Percentiles rank a stretch among this genome's conserved stretches.
Conservation (phyloP, 2,888 invertebrate genomes). For the Drosophila mercatorum region DNA sequence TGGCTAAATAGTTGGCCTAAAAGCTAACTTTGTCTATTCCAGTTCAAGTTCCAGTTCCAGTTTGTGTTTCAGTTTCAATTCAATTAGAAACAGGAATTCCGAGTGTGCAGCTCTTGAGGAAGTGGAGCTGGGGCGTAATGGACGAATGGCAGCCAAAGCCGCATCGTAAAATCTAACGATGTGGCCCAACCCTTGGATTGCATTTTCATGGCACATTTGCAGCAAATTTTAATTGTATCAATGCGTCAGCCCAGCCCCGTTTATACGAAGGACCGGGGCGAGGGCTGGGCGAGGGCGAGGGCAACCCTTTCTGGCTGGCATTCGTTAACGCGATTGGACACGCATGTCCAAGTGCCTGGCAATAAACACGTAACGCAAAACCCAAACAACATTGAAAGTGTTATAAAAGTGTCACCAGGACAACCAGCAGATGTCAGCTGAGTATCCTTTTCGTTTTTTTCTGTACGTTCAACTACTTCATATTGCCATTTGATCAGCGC, state of each 20-base stretch:
- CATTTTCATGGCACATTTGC: slow-evolving; percentile 74
- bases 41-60: background rate
- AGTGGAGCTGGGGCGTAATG: background rate
- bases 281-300: background rate
- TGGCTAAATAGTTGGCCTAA: slow-evolving; percentile 30
- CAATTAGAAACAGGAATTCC: slow-evolving; percentile 52
- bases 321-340: slow-evolving; percentile 80
- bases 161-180: slow-evolving; percentile 75
- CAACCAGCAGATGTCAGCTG: slow-evolving; percentile 66
- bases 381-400: slow-evolving; percentile 68
- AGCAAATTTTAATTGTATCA: slow-evolving; percentile 76
- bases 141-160: slow-evolving; percentile 39
- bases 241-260: slow-evolving; percentile 36
- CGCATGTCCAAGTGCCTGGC: slow-evolving; percentile 78
- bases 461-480: slow-evolving; percentile 21
- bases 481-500: slow-evolving; percentile 53
- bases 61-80: slow-evolving; percentile 20
- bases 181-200: slow-evolving; percentile 72
- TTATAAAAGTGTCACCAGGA: slow-evolving; percentile 75
- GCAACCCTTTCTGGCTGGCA: slow-evolving; percentile 62
- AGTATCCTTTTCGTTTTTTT: slow-evolving; percentile 9
- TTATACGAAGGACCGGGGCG: no score
- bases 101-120: slow-evolving; percentile 5
- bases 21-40: slow-evolving; percentile 25
- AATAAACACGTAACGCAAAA: slow-evolving; percentile 73